phyloP scores from a whole-genome alignment of 2,797 vertebrate species.

The Mormyrops boulengeri region DNA sequence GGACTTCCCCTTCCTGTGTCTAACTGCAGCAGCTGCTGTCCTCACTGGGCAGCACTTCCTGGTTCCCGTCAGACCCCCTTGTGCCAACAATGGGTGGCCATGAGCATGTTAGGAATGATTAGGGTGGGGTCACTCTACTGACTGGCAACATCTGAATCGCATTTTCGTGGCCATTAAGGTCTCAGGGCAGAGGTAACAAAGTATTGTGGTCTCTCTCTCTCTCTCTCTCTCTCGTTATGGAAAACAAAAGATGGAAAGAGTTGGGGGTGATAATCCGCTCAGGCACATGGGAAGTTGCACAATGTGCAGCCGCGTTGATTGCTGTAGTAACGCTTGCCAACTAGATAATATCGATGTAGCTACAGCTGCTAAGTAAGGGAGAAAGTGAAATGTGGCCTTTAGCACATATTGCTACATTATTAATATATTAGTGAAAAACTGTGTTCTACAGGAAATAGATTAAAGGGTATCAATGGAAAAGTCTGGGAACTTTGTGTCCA shows the following conservation, averaged over 20 bases:
- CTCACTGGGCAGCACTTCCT: slow-evolving; percentile 40
- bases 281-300: background rate
- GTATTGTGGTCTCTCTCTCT: slow-evolving; percentile 31
- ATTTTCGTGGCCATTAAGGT: slow-evolving; percentile 25
- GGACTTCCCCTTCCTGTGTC: slow-evolving; percentile 18
- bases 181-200: slow-evolving; percentile 24
- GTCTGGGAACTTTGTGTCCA: background rate
- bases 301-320: background rate
- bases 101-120: slow-evolving; percentile 37
- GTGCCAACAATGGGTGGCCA: slow-evolving; percentile 24
- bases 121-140: slow-evolving; percentile 34
- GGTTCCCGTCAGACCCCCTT: slow-evolving; percentile 26
- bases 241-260: slow-evolving; percentile 14
- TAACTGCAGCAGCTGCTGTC: background rate
- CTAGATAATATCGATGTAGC: background rate
- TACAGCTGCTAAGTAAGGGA: background rate
- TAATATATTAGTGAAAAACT: background rate
- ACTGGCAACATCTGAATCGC: slow-evolving; percentile 27
- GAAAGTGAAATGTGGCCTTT: background rate
- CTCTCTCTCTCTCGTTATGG: slow-evolving; percentile 35
- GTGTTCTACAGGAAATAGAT: background rate
- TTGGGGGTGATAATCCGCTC: background rate
- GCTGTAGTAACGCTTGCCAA: background rate
- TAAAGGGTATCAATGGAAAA: background rate
- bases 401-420: background rate